Base-by-base conservation (phyloP, 2,113 vertebrate species). In the Albula goreensis region DNA sequence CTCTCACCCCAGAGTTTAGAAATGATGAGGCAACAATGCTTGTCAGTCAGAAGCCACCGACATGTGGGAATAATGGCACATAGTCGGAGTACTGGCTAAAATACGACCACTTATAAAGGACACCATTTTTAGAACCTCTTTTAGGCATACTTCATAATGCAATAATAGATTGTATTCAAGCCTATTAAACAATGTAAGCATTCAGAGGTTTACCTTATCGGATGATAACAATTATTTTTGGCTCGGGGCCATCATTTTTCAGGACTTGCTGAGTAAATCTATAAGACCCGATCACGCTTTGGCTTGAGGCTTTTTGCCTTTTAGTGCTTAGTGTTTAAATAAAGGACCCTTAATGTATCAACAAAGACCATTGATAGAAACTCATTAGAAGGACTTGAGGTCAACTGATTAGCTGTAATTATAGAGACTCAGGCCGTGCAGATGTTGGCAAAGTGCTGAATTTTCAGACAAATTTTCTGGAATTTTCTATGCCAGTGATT, bases 351-450 rank as follows among this genome's bases (percentile, higher is more conserved):
- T 82, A 86, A 80, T 50, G 82, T 77, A 53, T 50, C 57, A 51
- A 83, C 85, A 80, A 78, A 74, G 82, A 82, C 15, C 87, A 50
- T 31, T 86, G 87, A 88, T 83, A 57, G 78, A 60, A 78, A 41
- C 77, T 49, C 85, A 88, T 85, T 88, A 74, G 7, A 80, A 17
- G 77, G 87, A 82, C 80, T 77, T 80, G 48, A 48, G 85, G 85
- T 57, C 57, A 56, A 50, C 85, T 83, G 78, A 80, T 83, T 80
- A 74, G 25, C 10, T 60, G 56, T 79, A 88, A 86, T 86, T 88
- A 83, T 66, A 81, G 84, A 80, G 50, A 80, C 78, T 80, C 25
- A 2, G 53, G 52, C 53, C 13, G 53, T 10, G 31, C 77, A 63
- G 66, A 83, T 66, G 82, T 50, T 83, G 82, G 57, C 82, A 83